Evolutionary conservation across 1,140 invertebrate genomes (phyloP).

Genomic region (Ganaspis sp.): DNA sequence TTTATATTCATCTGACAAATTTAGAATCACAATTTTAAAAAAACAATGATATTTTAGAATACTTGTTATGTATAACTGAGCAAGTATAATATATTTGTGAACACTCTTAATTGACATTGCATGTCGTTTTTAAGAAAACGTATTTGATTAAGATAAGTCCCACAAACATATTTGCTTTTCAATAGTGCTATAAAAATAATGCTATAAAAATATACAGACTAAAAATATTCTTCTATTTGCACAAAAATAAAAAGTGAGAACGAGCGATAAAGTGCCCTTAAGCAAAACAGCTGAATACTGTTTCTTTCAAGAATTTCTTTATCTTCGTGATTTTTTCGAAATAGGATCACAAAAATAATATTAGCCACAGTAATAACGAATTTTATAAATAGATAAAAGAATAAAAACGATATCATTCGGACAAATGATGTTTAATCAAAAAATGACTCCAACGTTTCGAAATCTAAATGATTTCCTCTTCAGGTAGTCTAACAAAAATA

Average conservation of each 20-base stretch:
- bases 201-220: conserved; percentile 6
- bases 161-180: conserved; percentile 17
- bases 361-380: too few species aligned
- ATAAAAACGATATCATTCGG: too few species aligned
- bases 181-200: neutral
- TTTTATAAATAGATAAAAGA: too few species aligned
- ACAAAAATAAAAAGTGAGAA: neutral
- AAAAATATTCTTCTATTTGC: conserved; percentile 8
- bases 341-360: too few species aligned
- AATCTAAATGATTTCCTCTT: too few species aligned
- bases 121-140: conserved; percentile 2
- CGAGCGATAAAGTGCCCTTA: neutral
- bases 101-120: conserved; percentile 7
- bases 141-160: conserved; percentile 14
- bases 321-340: neutral
- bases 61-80: neutral
- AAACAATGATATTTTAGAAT: too few species aligned
- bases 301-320: neutral
- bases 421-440: too few species aligned
- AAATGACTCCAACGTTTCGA: too few species aligned
- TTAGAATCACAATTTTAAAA: too few species aligned
- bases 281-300: neutral
- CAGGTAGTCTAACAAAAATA: too few species aligned
- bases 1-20: too few species aligned
- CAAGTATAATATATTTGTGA: conserved; percentile 8